phyloP scores from a whole-genome alignment of 2,888 invertebrate genomes.

The Quadriops clusia region DNA sequence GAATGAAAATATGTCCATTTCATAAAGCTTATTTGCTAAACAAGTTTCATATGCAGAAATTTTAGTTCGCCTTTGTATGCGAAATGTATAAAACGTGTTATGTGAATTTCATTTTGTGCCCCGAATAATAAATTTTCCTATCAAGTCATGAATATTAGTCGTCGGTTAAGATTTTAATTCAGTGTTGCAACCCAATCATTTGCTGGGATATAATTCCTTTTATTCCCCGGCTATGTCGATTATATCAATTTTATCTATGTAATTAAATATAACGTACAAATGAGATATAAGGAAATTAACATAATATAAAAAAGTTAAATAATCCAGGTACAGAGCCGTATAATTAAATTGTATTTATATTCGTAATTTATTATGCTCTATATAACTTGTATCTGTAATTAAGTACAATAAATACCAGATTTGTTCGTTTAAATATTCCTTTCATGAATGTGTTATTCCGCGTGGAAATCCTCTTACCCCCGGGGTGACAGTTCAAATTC shows the following conservation, averaged over 20 bases:
- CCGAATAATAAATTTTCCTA: constrained; percentile 12
- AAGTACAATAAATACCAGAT: constrained; percentile 18
- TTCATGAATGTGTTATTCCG: too few species aligned
- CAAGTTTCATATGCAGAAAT: constrained; percentile 25
- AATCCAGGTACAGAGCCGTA: constrained; percentile 18
- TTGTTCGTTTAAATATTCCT: too few species aligned
- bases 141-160: too few species aligned
- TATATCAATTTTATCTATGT: constrained; percentile 25
- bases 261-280: constrained; percentile 26
- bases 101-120: constrained; percentile 23
- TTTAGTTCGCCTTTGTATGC: constrained; percentile 23
- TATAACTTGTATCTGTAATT: constrained; percentile 35
- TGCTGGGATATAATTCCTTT: constrained; percentile 25
- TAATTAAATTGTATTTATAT: constrained; percentile 37
- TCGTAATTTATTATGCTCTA: constrained; percentile 36
- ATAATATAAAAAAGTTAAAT: constrained; percentile 11
- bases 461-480: too few species aligned
- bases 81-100: constrained; percentile 25
- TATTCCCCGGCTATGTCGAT: constrained; percentile 21
- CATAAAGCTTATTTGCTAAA: constrained; percentile 25
- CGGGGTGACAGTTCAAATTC: too few species aligned
- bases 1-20: constrained; percentile 26
- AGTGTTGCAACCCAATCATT: constrained; percentile 18
- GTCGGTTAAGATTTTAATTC: constrained; percentile 12
- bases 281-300: constrained; percentile 23